phyloP scores from a whole-genome alignment of 2,888 invertebrate genomes.

The Gisinianus flammeolus region DNA sequence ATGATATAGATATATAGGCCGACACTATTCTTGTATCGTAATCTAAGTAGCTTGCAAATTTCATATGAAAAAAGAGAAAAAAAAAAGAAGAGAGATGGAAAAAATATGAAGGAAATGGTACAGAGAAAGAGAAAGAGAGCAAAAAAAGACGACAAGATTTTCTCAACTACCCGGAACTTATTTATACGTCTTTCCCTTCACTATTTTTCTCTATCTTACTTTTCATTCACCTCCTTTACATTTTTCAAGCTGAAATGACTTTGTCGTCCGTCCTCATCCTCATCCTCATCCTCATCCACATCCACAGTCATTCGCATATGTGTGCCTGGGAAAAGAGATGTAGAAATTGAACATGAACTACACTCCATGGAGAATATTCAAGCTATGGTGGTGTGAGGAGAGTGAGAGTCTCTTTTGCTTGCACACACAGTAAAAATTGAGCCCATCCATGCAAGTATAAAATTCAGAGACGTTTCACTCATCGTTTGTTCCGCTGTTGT shows the following conservation, averaged over 20 bases:
- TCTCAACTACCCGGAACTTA: conserved; percentile 9
- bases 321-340: too few relatives aligned
- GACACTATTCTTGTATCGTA: too few relatives aligned
- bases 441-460: neutral
- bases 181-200: neutral
- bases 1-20: too few relatives aligned
- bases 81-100: too few relatives aligned
- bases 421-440: neutral
- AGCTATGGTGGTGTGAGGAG: too few relatives aligned
- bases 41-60: too few relatives aligned
- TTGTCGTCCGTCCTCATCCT: neutral
- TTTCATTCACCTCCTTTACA: conserved; percentile 11
- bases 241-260: conserved; percentile 13
- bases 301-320: neutral
- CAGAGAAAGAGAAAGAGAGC: too few relatives aligned
- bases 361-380: neutral
- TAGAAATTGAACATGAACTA: neutral
- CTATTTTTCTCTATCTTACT: conserved; percentile 1
- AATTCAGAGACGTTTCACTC: conserved; percentile 12
- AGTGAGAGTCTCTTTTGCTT: neutral
- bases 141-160: neutral
- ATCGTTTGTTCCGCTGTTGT: conserved; percentile 8
- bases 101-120: conserved; percentile 1
- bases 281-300: neutral
- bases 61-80: too few relatives aligned